Conservation (phyloP, 1,140 invertebrate species). For the Venturia canescens region DNA sequence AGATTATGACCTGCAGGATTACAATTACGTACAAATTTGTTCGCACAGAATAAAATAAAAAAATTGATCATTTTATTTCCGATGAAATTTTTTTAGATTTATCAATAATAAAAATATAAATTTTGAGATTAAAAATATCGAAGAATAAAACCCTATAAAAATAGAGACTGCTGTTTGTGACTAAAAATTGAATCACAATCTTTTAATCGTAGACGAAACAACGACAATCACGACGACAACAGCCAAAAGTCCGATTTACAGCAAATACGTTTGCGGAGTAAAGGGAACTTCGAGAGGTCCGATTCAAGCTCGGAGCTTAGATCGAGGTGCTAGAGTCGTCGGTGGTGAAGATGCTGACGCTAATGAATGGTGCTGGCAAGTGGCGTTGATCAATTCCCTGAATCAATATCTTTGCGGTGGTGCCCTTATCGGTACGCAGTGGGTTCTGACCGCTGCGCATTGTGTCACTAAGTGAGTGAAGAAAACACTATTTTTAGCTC, state of each 20-base stretch:
- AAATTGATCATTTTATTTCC: not conserved
- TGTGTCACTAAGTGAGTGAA: slow-evolving; percentile 94
- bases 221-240: slow-evolving; percentile 79
- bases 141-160: slow-evolving; percentile 22
- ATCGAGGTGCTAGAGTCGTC: slow-evolving; percentile 84
- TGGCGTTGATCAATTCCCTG: slow-evolving; percentile 93
- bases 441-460: slow-evolving; percentile 96
- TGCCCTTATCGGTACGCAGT: slow-evolving; percentile 94
- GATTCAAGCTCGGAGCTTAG: slow-evolving; percentile 75
- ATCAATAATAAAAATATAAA: not conserved
- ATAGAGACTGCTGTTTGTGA: no score
- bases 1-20: no score
- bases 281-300: slow-evolving; percentile 82
- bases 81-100: not conserved
- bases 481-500: no score
- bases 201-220: slow-evolving; percentile 47
- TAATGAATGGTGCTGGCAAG: slow-evolving; percentile 97
- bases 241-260: slow-evolving; percentile 84
- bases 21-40: no score
- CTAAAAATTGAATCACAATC: not conserved
- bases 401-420: slow-evolving; percentile 98
- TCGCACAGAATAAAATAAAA: no score
- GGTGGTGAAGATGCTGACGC: slow-evolving; percentile 93
- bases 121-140: not conserved
- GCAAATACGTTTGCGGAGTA: slow-evolving; percentile 94